Evolutionary conservation across 2,113 vertebrate genomes (phyloP).

Genomic region (Gymnogyps californianus): DNA sequence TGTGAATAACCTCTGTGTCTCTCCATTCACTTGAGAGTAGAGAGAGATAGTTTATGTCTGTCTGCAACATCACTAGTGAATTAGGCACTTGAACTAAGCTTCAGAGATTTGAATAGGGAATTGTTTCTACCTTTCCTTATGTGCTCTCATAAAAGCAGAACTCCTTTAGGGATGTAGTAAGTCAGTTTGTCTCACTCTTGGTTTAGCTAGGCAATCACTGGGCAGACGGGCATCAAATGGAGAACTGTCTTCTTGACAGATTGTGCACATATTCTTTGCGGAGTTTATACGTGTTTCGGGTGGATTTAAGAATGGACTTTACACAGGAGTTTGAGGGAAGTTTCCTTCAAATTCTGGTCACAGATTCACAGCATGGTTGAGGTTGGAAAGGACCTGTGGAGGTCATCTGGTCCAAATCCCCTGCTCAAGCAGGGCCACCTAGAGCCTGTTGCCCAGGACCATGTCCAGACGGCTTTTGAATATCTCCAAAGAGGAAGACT

Average conservation of each 20-base stretch:
- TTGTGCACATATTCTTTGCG: background rate
- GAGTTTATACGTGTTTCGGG: background rate
- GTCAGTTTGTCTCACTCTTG: background rate
- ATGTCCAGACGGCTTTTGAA: background rate
- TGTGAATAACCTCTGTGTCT: background rate
- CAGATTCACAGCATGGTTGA: background rate
- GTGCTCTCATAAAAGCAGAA: background rate
- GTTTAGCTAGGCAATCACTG: background rate
- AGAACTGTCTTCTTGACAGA: background rate
- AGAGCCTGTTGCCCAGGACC: background rate
- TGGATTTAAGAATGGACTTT: background rate
- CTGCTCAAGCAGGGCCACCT: background rate
- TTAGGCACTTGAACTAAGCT: background rate
- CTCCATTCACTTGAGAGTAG: background rate
- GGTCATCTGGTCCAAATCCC: background rate
- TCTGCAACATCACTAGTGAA: background rate
- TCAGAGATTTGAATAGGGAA: background rate
- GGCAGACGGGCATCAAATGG: background rate
- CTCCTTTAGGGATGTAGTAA: background rate
- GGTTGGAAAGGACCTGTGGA: background rate
- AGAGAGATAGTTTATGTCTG: background rate
- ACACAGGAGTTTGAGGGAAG: background rate
- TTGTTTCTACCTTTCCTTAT: background rate
- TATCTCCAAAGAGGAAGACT: background rate
- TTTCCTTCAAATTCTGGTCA: background rate